Evolutionary conservation across 2,888 invertebrate genomes (phyloP).

Genomic region (Gandaritis pyraliata): DNA sequence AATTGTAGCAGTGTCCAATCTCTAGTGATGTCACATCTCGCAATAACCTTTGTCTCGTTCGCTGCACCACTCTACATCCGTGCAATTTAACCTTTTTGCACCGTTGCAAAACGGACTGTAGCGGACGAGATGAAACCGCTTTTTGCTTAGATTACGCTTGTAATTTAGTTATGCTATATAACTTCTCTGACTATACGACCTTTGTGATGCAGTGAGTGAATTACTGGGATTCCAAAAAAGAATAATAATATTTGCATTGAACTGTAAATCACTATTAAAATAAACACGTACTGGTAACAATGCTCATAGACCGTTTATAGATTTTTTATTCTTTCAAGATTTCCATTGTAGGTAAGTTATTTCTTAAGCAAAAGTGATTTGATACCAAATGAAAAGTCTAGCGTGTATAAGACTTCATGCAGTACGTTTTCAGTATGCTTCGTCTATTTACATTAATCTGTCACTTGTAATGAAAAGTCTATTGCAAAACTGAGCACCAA

Average conservation of each 20-base stretch:
- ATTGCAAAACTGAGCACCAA: constrained; percentile 17
- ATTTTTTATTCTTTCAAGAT: too few relatives aligned
- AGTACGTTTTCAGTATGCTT: too few relatives aligned
- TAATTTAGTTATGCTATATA: constrained; percentile 9
- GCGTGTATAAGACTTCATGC: too few relatives aligned
- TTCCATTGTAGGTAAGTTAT: too few relatives aligned
- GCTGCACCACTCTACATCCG: constrained; percentile 45
- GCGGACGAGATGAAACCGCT: constrained; percentile 42
- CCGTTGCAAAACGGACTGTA: constrained; percentile 39
- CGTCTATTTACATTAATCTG: constrained; percentile 8
- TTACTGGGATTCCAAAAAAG: too few relatives aligned
- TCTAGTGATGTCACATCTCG: constrained; percentile 31
- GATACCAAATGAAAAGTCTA: not conserved
- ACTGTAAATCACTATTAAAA: too few relatives aligned
- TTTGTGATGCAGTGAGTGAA: too few relatives aligned
- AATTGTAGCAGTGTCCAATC: constrained; percentile 7
- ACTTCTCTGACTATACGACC: too few relatives aligned
- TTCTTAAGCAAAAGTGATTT: too few relatives aligned
- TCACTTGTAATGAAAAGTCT: constrained; percentile 28
- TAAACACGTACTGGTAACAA: too few relatives aligned
- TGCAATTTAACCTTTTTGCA: constrained; percentile 60
- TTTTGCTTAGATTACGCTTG: constrained; percentile 27
- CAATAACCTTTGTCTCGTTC: constrained; percentile 49
- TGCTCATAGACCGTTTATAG: too few relatives aligned
- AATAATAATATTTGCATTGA: too few relatives aligned